Evolutionary conservation across 2,888 invertebrate species (phyloP), one percentile per base, ranked within the genome.

Genomic region (Deilephila elpenor): DNA sequence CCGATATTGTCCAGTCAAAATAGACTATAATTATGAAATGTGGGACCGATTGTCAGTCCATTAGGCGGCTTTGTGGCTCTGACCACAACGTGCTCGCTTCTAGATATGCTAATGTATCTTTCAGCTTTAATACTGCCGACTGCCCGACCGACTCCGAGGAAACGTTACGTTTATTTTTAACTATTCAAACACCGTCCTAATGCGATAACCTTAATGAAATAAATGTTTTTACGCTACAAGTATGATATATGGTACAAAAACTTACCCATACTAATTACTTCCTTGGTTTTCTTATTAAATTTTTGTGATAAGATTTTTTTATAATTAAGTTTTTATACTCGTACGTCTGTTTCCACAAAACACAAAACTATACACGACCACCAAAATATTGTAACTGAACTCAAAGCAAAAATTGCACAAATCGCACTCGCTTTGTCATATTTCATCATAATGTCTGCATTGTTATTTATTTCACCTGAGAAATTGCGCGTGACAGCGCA

Each of bases 1-100:
- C 89, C 89, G 90, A 93, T 93, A 91, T 88, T 89, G 90, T 89
- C 88, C 91, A 86, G 90, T 92, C 91, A 92, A 93, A 93, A 93
- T 93, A 92, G 93, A 85, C 90, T 91, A 93, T 94, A 92, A 93
- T 93, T 93, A 93, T 93, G 93, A 93, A 91, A 91, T 93, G 89
- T 91, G 86, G 88, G 88, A 87, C 88, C 91, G 90, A 93, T 92
- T 93, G 93, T 93, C 89, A 89, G 85, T 81, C 91, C 89, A 92
- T 93, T 93, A 92, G 87, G 79, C 87, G 87, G 93, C 92, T 93
- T 92, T 92, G 92, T 91, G 86, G 87, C 86, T 83, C 80, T 80
- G 80, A 76, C 78, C 83, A 83, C 84, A 86, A 87, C 85, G 88
- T 88, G 87, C 81, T 75, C 73, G 83, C 84, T 82, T 80, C 88